Evolutionary conservation across 2,797 vertebrate species (phyloP).

Genomic region (Pyrocephalus nanus): DNA sequence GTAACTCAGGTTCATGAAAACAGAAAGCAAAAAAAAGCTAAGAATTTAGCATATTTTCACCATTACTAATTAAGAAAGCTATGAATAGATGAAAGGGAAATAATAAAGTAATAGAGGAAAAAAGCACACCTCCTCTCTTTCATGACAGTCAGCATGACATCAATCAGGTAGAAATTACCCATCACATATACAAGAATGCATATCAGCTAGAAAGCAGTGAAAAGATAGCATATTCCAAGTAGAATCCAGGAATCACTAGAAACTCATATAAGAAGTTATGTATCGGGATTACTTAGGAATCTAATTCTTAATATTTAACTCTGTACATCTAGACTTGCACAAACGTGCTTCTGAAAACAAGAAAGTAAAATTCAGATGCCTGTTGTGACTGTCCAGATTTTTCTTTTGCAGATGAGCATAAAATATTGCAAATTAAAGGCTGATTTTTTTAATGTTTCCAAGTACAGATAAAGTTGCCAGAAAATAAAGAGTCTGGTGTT

Average conservation of each 20-base stretch:
- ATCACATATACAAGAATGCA: neutral
- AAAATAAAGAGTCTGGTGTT: neutral
- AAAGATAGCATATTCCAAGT: neutral
- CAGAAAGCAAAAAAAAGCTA: neutral
- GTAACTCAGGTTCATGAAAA: neutral
- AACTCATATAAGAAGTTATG: neutral
- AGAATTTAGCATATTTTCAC: neutral
- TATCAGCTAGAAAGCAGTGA: neutral
- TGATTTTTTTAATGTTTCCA: neutral
- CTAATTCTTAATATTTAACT: neutral
- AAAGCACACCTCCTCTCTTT: neutral
- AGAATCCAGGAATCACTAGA: neutral
- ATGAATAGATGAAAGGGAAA: neutral
- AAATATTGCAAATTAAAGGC: neutral
- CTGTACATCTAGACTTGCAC: neutral
- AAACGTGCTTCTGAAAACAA: rapidly evolving
- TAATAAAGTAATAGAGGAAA: neutral
- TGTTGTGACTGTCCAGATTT: neutral
- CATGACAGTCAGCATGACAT: neutral
- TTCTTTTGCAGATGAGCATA: neutral
- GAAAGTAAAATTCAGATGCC: neutral
- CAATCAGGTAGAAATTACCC: neutral
- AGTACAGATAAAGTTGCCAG: neutral
- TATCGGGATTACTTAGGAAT: neutral
- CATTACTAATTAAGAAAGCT: neutral